phyloP scores from a whole-genome alignment of 2,797 vertebrate genomes.

The Alfaro cultratus region DNA sequence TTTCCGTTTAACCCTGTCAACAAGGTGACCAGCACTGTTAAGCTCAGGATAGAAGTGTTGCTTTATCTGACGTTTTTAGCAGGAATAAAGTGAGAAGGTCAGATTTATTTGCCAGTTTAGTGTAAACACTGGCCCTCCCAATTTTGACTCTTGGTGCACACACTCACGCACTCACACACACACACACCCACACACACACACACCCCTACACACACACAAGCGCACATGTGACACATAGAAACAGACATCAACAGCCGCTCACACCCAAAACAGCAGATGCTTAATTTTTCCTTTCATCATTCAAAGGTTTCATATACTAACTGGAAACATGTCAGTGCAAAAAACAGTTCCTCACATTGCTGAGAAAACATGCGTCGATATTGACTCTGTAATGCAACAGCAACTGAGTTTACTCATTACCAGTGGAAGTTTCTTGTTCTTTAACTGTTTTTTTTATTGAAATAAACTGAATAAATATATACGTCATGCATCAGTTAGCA shows the following conservation, averaged over 20 bases:
- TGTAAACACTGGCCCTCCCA: background rate
- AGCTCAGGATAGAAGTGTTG: constrained; percentile 5
- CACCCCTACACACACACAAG: fast-evolving
- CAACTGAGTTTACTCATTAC: no score
- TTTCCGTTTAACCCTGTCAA: background rate
- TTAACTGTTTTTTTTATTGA: background rate
- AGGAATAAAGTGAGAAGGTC: background rate
- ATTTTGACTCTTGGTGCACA: background rate
- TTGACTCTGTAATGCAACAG: no score
- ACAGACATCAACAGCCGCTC: background rate
- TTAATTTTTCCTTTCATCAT: background rate
- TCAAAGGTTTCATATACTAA: background rate
- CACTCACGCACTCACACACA: no score
- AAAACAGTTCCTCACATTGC: background rate
- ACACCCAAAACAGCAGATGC: background rate
- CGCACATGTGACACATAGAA: background rate
- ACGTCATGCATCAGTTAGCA: background rate
- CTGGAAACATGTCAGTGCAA: background rate
- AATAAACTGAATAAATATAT: background rate
- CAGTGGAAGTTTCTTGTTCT: background rate
- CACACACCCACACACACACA: background rate
- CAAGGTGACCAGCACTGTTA: background rate
- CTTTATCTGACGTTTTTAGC: background rate
- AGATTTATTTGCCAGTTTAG: background rate
- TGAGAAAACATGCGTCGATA: background rate